Conservation (phyloP, 2,888 invertebrate genomes). For the Portevinia maculata region DNA sequence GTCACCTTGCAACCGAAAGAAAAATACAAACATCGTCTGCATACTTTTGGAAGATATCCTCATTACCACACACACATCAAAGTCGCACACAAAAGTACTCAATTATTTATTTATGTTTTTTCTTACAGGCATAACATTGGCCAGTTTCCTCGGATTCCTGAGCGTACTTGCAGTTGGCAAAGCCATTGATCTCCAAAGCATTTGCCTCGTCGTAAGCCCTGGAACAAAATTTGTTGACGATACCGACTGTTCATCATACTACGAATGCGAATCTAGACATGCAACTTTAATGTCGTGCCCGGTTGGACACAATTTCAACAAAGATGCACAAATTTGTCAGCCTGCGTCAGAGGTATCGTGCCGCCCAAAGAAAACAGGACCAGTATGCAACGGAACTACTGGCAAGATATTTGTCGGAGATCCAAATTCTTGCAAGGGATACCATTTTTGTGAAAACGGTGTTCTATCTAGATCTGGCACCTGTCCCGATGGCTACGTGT, state of each 20-base stretch:
- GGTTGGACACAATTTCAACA: conserved; percentile 72
- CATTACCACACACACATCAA: no score
- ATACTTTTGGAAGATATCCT: no score
- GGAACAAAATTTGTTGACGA: conserved; percentile 69
- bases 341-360: conserved; percentile 66
- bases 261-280: conserved; percentile 67
- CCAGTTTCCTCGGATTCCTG: neutral
- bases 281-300: conserved; percentile 67
- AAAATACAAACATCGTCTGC: no score
- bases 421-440: conserved; percentile 73
- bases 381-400: conserved; percentile 65
- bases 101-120: no score
- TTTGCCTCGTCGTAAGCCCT: conserved; percentile 74
- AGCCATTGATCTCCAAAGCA: conserved; percentile 37
- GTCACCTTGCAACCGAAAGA: no score
- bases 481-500: conserved; percentile 75
- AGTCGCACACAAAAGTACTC: no score
- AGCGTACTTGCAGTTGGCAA: neutral
- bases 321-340: conserved; percentile 75
- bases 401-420: conserved; percentile 71
- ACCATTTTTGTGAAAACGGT: conserved; percentile 75
- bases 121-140: neutral
- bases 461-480: conserved; percentile 21
- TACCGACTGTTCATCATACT: conserved; percentile 72
- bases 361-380: neutral